Evolutionary conservation across 2,888 invertebrate genomes (phyloP).

Genomic region (Sphecodes monilicornis): DNA sequence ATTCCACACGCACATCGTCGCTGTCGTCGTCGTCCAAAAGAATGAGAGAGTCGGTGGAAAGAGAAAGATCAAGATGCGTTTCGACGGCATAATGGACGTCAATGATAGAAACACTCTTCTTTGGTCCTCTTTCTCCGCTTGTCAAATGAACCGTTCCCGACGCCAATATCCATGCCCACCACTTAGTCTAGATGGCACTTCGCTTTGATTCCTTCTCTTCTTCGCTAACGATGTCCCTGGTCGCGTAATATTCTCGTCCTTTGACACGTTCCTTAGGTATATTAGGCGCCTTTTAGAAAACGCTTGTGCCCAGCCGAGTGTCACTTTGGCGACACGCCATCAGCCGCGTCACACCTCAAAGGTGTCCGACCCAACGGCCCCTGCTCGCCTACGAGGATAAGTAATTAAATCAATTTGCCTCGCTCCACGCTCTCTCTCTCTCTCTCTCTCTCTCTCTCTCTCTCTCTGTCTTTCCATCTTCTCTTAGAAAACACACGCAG

Average conservation of each 20-base stretch:
- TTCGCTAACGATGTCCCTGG: constrained; percentile 53
- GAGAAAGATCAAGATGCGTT: constrained; percentile 51
- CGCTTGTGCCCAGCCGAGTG: constrained; percentile 44
- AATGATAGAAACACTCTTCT: constrained; percentile 45
- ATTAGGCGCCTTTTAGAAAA: constrained; percentile 71
- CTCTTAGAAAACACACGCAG: background rate
- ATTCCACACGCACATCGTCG: background rate
- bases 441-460: background rate
- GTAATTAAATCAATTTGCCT: constrained; percentile 68
- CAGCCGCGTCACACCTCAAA: constrained; percentile 63
- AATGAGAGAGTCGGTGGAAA: background rate
- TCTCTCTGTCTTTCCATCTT: background rate
- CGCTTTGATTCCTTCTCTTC: constrained; percentile 53
- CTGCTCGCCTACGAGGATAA: constrained; percentile 45
- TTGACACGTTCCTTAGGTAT: constrained; percentile 67
- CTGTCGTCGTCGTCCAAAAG: background rate
- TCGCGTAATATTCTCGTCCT: constrained; percentile 63
- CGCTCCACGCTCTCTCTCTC: background rate
- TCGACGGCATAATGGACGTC: constrained; percentile 41
- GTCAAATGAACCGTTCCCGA: constrained; percentile 53
- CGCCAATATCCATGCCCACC: constrained; percentile 44
- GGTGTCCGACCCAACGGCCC: constrained; percentile 49
- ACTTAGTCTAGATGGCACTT: constrained; percentile 55
- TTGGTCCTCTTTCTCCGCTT: constrained; percentile 46
- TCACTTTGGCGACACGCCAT: constrained; percentile 55